Conservation (phyloP, 2,113 vertebrate genomes). For the Carassius auratus region DNA sequence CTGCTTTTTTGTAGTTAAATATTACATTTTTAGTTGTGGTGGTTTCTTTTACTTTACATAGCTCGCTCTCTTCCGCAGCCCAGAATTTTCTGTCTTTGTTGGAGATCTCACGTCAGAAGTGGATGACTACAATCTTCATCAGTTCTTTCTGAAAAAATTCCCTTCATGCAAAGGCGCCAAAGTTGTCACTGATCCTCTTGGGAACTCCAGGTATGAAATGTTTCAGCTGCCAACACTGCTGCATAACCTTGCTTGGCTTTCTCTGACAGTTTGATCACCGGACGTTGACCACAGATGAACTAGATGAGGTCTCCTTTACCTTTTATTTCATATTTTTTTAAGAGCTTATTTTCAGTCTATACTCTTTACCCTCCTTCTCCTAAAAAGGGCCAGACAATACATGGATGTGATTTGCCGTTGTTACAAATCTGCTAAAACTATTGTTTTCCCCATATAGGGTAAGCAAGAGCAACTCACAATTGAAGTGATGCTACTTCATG, state of each 20-base stretch:
- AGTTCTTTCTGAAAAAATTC: slow-evolving; percentile 89
- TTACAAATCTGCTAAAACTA: slow-evolving; percentile 79
- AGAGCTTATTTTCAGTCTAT: slow-evolving; percentile 39
- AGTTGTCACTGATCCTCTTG: slow-evolving; percentile 88
- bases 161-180: slow-evolving; percentile 89
- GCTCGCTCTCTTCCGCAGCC: slow-evolving; percentile 66
- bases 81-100: slow-evolving; percentile 89
- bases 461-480: slow-evolving; percentile 85
- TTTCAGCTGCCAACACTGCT: background rate
- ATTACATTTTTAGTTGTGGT: background rate
- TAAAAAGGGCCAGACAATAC: slow-evolving; percentile 39
- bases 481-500: slow-evolving; percentile 86
- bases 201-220: slow-evolving; percentile 86
- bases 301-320: slow-evolving; percentile 20
- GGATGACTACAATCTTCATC: slow-evolving; percentile 88
- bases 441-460: slow-evolving; percentile 86
- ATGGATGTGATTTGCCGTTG: slow-evolving; percentile 60
- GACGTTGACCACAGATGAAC: slow-evolving; percentile 3
- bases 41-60: background rate
- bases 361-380: slow-evolving; percentile 40
- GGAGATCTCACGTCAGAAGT: slow-evolving; percentile 89
- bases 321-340: slow-evolving; percentile 31
- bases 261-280: background rate
- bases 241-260: slow-evolving; percentile 11
- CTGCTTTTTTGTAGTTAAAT: background rate